A percentile compares a stretch with the other conserved stretches of the same genome.
These are phyloP conservation scores for Labeo catla DNA, from an alignment of 2,113 vertebrate species.

Conservation along the genomic window DNA sequence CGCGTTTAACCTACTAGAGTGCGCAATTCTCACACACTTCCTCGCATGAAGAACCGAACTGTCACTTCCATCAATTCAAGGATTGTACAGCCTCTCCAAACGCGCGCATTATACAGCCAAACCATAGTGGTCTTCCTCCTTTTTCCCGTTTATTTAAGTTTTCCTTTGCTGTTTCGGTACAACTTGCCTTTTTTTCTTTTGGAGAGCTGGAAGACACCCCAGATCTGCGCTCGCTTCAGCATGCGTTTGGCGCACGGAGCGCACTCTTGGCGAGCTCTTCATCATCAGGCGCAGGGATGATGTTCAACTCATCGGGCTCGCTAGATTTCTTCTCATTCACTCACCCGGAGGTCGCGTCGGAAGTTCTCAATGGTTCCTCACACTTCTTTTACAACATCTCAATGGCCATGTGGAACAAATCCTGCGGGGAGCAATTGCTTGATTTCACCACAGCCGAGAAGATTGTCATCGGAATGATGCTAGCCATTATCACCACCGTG, in stretches of 20 bases:
- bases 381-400: constrained; percentile 65
- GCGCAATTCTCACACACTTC: constrained; percentile 38
- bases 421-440: constrained; percentile 74
- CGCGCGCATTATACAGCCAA: not conserved
- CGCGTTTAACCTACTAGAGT: constrained; percentile 38
- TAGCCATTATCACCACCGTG: constrained; percentile 78
- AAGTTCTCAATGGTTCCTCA: constrained; percentile 74
- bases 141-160: not conserved
- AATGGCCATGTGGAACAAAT: constrained; percentile 73
- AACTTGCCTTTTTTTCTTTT: not conserved
- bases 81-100: not conserved
- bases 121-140: not conserved
- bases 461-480: constrained; percentile 77
- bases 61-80: not conserved
- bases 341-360: constrained; percentile 68
- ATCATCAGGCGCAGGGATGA: constrained; percentile 70
- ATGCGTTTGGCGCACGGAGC: constrained; percentile 71
- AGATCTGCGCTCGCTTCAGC: constrained; percentile 48
- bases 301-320: constrained; percentile 78
- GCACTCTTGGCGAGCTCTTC: constrained; percentile 70
- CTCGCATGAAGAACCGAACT: constrained; percentile 12
- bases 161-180: not conserved
- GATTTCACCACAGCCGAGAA: constrained; percentile 75
- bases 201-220: constrained; percentile 49
- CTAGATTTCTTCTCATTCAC: constrained; percentile 61